Evolutionary conservation across 2,888 invertebrate genomes (phyloP).

Genomic region (Pachymerium ferrugineum): DNA sequence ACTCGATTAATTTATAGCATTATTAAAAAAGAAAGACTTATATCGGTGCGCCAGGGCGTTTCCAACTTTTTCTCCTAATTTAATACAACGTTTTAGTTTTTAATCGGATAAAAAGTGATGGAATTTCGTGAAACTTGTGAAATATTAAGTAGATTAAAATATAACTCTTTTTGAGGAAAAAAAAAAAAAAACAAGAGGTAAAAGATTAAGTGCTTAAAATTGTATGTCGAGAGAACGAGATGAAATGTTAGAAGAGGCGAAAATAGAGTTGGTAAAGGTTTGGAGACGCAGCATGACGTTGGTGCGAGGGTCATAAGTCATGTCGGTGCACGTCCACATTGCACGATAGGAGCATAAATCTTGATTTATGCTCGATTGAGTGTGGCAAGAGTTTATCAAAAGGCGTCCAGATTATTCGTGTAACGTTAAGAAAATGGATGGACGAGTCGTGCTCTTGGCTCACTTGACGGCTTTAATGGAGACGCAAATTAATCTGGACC

Average conservation of each 20-base stretch:
- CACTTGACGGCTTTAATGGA: background rate
- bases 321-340: background rate
- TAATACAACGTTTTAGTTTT: too few species aligned
- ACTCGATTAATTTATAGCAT: background rate
- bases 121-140: background rate
- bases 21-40: background rate
- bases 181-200: background rate
- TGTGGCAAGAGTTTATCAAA: background rate
- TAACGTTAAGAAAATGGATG: slow-evolving; percentile 10
- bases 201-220: background rate
- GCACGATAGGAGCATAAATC: slow-evolving; percentile 5
- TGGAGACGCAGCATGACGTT: background rate
- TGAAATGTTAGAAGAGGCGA: background rate
- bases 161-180: background rate
- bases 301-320: slow-evolving; percentile 14
- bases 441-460: background rate
- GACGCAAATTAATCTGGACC: background rate
- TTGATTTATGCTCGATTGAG: slow-evolving; percentile 24
- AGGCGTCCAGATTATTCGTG: background rate
- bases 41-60: too few species aligned
- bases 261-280: slow-evolving; percentile 24
- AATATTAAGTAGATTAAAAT: background rate
- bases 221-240: background rate
- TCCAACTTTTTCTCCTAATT: too few species aligned
- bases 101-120: background rate